Percentiles rank a stretch among this genome's conserved stretches.
These are phyloP conservation scores for Mastigias papua DNA, from an alignment of 30 jellyfish, hydroid and myxozoan species.

Conservation along the genomic window DNA sequence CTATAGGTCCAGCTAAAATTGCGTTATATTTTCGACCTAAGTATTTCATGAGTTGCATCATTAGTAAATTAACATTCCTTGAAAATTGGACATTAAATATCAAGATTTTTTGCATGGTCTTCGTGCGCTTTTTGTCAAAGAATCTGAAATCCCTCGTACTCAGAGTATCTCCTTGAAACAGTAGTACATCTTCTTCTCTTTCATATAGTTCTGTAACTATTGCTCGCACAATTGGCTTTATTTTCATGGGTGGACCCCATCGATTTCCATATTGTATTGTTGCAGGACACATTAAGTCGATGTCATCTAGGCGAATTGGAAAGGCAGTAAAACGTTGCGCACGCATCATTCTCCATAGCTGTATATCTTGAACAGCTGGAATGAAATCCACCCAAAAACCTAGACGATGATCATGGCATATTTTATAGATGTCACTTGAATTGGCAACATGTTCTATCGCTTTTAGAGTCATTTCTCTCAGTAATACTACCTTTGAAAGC, in stretches of 20 bases:
- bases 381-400: conserved; percentile 96
- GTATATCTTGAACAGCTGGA: conserved; percentile 89
- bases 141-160: conserved; percentile 84
- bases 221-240: conserved; percentile 83
- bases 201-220: conserved; percentile 82
- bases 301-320: conserved; percentile 56
- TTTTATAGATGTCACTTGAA: conserved; percentile 28
- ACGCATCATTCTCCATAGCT: conserved; percentile 82
- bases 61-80: conserved; percentile 29
- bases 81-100: conserved; percentile 83
- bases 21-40: conserved; percentile 79
- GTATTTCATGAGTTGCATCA: conserved; percentile 45
- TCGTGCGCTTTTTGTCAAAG: conserved; percentile 78
- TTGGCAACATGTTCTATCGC: conserved; percentile 6
- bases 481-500: conserved; percentile 57
- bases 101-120: conserved; percentile 76
- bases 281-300: conserved; percentile 83
- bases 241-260: conserved; percentile 95
- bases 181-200: conserved; percentile 76
- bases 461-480: conserved; percentile 37
- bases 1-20: conserved; percentile 76
- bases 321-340: conserved; percentile 87
- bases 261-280: conserved; percentile 81
- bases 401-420: conserved; percentile 90
- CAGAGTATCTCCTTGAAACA: conserved; percentile 88